Evolutionary conservation across 2,888 invertebrate species (phyloP), one percentile per base, ranked within the genome.

Genomic region (Callinectes sapidus): DNA sequence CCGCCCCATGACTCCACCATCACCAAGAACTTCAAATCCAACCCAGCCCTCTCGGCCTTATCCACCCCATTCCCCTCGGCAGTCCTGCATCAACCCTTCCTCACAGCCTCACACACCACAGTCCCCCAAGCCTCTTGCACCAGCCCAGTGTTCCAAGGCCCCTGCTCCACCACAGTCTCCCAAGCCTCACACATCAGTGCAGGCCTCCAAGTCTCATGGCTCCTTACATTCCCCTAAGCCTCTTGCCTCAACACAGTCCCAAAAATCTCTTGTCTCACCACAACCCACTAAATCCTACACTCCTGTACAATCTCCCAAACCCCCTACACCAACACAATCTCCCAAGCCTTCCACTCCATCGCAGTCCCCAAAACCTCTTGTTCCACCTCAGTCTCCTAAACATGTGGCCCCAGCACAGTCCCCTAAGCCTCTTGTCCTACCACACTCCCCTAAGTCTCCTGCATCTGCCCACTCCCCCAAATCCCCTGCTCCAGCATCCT

Each of bases 1-100:
- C 32, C 88, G 90, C 10, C 91, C 92, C 61, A 91, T 92, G 91
- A 92, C 92, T 13, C 92, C 92, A 23, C 92, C 92, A n/a, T 92
- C 92, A n/a, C 92, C 92, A 35, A 90, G 91, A 61, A 92, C 88
- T 23, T 66, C 91, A 39, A 91, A 87, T 16, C 87, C 93, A 18
- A 35, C 88, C 35, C 93, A 93, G 91, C 89, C 91, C 90, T 89
- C 93, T 23, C 89, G 55, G 23, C 90, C 93, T 23, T 91, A 93
- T 55, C 91, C 93, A 13, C 54, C 91, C 13, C 93, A 89, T 8
- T 93, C 93, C 5, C 93, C 93, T 16, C 39, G 93, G 16, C 91
- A 81, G 66, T 91, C 89, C 6, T 61, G 39, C 81, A 66, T 89
- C 42, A 91, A 42, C 71, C 89, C 86, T 23, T 88, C 92, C 39